Evolutionary conservation across 2,888 invertebrate genomes (phyloP), one percentile per base, ranked within the genome.

Genomic region (Liposcelis brunnea): DNA sequence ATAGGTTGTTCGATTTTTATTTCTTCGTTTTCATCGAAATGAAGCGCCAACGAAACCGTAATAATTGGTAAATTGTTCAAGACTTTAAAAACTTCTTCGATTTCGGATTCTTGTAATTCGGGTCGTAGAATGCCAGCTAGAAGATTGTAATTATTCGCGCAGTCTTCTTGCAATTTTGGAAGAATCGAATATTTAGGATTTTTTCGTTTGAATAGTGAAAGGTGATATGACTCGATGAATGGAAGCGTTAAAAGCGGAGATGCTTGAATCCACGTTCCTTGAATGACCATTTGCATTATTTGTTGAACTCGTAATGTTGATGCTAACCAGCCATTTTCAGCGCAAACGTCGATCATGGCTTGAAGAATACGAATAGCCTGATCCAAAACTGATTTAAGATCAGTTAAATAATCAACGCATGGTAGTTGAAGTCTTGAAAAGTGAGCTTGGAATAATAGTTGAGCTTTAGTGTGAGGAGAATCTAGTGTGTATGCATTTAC

Each of bases 301-400:
- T 76, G 70, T 53, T 87, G 82, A 47, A 85, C 70, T 47, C 74
- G 74, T 11, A 97, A 61, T 1, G 87, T 77, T 2, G 83, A 80
- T 4, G 77, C 70, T 6, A 97, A 66, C 89, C 91, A 95, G 42
- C 93, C 93, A 53, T 78, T 74, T 60, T 93, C 86, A 0, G 93
- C 87, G 36, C 80, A 76, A 10, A 89, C 79, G 64, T 97, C 98
- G 55, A 97, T 80, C 87, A 97, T 91, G 15, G 95, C 94, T 85
- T 94, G 66, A 12, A 95, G 64, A 50, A 98, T 87, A 58, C 98
- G 76, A 36, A 95, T 81, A 14, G 93, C 78, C 63, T 98, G 95
- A 65, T 99, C 98, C 43, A 99, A 69, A 1, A 95, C 91, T 11
- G 91, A 90, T 65, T 98, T 97, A 32, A 90, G 77, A 64, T 99